Evolutionary conservation across 2,888 invertebrate genomes (phyloP), one percentile per base, ranked within the genome.

Genomic region (Papilio elwesi): DNA sequence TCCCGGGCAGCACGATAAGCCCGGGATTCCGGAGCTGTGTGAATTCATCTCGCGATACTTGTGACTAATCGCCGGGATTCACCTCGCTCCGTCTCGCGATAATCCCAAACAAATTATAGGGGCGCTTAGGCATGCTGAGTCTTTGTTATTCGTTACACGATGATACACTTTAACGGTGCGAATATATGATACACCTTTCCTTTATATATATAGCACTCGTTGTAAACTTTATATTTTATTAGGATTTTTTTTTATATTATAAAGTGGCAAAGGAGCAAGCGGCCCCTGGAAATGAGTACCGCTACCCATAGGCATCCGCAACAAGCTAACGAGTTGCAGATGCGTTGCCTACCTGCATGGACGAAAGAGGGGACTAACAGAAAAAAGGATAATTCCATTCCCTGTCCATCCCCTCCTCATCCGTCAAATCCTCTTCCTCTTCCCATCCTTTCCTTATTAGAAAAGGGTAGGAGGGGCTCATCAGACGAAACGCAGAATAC

Each of bases 41-140:
- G 81, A 82, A 83, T 82, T 83, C 82, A 82, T 89, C 87, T 85
- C 86, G 90, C 89, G 90, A 90, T 90, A 88, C 90, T 92, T 90
- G 90, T 90, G 91, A 92, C 93, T 93, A 93, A 93, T 93, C 93
- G 92, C 85, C 80, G 83, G 92, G 92, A 91, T 92, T 90, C 87
- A 83, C 83, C 85, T 85, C 87, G 84, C 85, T 82, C 86, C 90
- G 90, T 89, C 90, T 89, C 87, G 85, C 85, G 91, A 89, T 92
- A 92, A 93, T 93, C 92, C 90, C 83, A 87, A 87, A 87, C 90
- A 90, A 92, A 91, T 91, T 91, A 91, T 90, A 89, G 88, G 90
- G 90, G 91, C 82, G 88, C 89, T 90, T 87, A 80, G 79, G 74
- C 84, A 85, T 82, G 81, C 81, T 78, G 86, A 83, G 88, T 83